Conservation (phyloP, 2,113 vertebrate genomes). For the Plectropomus leopardus region DNA sequence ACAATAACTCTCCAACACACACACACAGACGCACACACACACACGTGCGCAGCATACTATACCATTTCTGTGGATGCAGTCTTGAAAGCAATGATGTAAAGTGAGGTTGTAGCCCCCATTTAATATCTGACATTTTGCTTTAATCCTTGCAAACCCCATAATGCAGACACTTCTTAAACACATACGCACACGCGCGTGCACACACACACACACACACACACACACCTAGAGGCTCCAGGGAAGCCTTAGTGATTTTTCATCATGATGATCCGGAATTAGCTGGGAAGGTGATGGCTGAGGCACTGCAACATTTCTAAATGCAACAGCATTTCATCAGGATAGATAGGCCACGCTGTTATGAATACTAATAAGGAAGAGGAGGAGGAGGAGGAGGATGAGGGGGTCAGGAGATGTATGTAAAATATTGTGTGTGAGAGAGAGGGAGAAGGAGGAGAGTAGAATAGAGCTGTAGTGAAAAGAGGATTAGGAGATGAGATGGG, state of each 20-base stretch:
- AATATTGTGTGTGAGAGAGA: conserved; percentile 28
- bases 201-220: conserved; percentile 14
- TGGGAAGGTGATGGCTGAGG: conserved; percentile 43
- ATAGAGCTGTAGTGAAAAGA: conserved; percentile 9
- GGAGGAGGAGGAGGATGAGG: conserved; percentile 7
- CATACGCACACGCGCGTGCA: not conserved
- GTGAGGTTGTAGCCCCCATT: conserved; percentile 11
- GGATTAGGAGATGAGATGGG: conserved; percentile 17
- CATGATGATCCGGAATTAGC: conserved; percentile 70
- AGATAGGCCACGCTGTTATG: conserved; percentile 25
- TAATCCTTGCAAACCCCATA: conserved; percentile 1
- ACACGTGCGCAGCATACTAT: not conserved
- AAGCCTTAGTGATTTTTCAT: conserved; percentile 61
- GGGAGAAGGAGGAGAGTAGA: conserved; percentile 4
- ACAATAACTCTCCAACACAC: conserved; percentile 38
- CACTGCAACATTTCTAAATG: conserved; percentile 44
- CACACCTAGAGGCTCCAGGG: conserved; percentile 1
- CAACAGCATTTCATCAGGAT: conserved; percentile 57
- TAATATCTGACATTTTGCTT: conserved; percentile 21
- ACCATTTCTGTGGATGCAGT: not conserved
- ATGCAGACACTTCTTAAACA: not conserved
- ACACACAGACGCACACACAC: conserved; percentile 12
- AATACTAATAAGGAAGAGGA: conserved; percentile 53
- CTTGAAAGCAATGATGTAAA: not conserved
- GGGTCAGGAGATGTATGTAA: conserved; percentile 32